Base-by-base conservation (phyloP, 2,888 invertebrate genomes). In the Oscheius myriophilus region DNA sequence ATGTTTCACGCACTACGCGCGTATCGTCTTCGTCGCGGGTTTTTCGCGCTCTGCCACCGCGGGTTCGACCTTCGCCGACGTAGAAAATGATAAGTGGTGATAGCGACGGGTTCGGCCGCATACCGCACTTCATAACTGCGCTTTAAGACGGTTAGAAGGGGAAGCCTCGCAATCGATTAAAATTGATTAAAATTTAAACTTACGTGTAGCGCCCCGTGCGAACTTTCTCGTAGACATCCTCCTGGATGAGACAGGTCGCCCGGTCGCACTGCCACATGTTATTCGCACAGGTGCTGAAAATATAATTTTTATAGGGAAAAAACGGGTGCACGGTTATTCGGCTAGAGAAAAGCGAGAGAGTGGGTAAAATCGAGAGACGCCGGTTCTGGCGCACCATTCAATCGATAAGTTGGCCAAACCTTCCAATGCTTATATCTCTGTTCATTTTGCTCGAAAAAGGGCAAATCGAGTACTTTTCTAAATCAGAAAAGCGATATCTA, bases 171-270 rank as follows among this genome's bases (percentile, higher is more conserved):
- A 6, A 3, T 46, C 46, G 46, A 18, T n/a, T 11, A 11, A 46
- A 6, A 46, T 46, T 11, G 46, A 46, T n/a, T n/a, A 4, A 43
- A 43, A 43, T 12, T 16, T 42, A 16, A 68, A 80, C 85, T 84
- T 78, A 88, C 88, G 87, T 87, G 74, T 83, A 86, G 70, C 85
- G 72, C 33, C 86, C 87, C 41, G 90, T 87, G 86, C 93, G 92
- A 18, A 96, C 90, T 1, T 90, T 89, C 0, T 90, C 86, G 11
- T 94, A 88, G 26, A 94, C 88, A 0, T 91, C 90, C 0, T 90
- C 89, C 73, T 92, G 92, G 69, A 94, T 90, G 16, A 96, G 87
- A 84, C 96, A 96, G 2, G 90, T 88, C 76, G 93, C 92, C 91
- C 87, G 94, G 70, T 90, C 90, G 33, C 87, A 87, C 41, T 83